phyloP scores from a whole-genome alignment of 30 jellyfish, hydroid and myxozoan genomes.

The Rhopilema esculentum region DNA sequence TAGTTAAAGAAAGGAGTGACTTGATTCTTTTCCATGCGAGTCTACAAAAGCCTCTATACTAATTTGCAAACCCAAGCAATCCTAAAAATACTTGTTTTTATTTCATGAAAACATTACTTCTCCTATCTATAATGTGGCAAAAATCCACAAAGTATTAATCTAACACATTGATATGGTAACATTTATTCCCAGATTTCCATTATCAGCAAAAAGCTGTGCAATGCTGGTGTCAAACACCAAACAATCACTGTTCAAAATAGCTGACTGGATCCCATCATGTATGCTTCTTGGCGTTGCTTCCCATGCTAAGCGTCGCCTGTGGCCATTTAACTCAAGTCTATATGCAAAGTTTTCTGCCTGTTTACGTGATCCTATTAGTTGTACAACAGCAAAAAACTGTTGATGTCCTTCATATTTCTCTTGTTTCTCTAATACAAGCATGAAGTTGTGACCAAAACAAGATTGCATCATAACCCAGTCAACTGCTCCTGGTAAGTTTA shows the following conservation, averaged over 20 bases:
- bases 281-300: conserved; percentile 99
- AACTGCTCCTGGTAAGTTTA: conserved; percentile 98
- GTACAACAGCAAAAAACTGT: conserved; percentile 98
- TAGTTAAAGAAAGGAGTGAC: too few relatives aligned
- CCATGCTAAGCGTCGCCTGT: conserved; percentile 97
- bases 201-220: conserved; percentile 97
- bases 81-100: background rate
- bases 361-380: conserved; percentile 91
- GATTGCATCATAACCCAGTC: conserved; percentile 99
- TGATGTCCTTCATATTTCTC: conserved; percentile 98
- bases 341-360: conserved; percentile 99
- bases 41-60: background rate
- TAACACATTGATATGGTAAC: conserved; percentile 95
- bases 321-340: conserved; percentile 96
- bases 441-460: conserved; percentile 97
- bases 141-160: conserved; percentile 5
- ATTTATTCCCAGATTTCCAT: conserved; percentile 95
- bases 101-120: background rate
- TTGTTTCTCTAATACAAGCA: conserved; percentile 95
- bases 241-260: conserved; percentile 95
- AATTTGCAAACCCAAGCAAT: background rate
- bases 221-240: conserved; percentile 97
- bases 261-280: conserved; percentile 97
- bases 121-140: background rate
- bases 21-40: background rate